These are phyloP conservation scores for Apodemia hepburni DNA, from an alignment of 2,888 invertebrate species.

Conservation along the genomic window DNA sequence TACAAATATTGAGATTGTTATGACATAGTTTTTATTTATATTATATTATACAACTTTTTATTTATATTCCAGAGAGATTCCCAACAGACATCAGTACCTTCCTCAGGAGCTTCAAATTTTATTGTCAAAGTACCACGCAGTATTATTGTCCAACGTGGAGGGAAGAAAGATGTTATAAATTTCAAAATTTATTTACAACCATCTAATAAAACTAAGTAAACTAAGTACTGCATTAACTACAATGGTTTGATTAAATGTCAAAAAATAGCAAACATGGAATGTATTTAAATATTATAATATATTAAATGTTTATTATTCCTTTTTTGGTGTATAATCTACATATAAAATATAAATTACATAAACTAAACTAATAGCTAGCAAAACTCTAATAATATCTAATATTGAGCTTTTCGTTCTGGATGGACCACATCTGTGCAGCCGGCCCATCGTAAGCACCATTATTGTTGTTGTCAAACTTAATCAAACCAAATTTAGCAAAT, in stretches of 20 bases:
- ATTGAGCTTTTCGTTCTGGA: slow-evolving; percentile 70
- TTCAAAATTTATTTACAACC: slow-evolving; percentile 49
- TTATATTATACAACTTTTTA: slow-evolving; percentile 1
- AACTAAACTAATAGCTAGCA: slow-evolving; percentile 53
- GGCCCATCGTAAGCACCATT: slow-evolving; percentile 70
- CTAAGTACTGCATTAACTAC: slow-evolving; percentile 24
- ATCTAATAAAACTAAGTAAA: slow-evolving; percentile 32
- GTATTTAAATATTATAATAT: slow-evolving; percentile 2
- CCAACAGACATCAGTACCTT: slow-evolving; percentile 20
- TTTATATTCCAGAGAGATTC: slow-evolving; percentile 32
- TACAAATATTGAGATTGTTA: slow-evolving; percentile 10
- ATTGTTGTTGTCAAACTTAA: slow-evolving; percentile 65
- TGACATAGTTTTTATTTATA: too few relatives aligned
- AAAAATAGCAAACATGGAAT: neutral
- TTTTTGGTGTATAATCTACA: slow-evolving; percentile 60
- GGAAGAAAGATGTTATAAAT: slow-evolving; percentile 44
- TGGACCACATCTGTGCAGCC: slow-evolving; percentile 73
- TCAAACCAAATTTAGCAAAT: slow-evolving; percentile 71
- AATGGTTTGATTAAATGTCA: neutral
- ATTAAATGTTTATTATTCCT: slow-evolving; percentile 27
- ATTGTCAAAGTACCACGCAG: slow-evolving; percentile 49
- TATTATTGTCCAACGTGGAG: slow-evolving; percentile 45
- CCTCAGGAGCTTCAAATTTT: slow-evolving; percentile 36
- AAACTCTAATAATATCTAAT: slow-evolving; percentile 76
- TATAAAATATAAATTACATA: slow-evolving; percentile 72